These are phyloP conservation scores for Caradrina clavipalpis DNA, from an alignment of 2,888 invertebrate genomes.

Conservation along the genomic window DNA sequence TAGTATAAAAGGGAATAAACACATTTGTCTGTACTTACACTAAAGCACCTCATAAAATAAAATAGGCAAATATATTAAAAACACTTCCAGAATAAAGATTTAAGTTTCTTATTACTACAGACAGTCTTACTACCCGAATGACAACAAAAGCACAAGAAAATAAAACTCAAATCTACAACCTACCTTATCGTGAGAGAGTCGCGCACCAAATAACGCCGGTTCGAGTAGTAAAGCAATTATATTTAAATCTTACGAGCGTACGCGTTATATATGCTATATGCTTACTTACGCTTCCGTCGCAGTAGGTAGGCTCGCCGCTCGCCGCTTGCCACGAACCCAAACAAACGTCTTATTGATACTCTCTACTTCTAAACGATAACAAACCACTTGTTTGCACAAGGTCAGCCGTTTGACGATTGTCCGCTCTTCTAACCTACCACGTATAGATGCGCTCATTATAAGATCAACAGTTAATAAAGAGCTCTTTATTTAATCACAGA, in stretches of 20 bases:
- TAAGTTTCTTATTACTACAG: background rate
- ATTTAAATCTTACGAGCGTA: slow-evolving; percentile 34
- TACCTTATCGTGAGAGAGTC: slow-evolving; percentile 39
- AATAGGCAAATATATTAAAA: background rate
- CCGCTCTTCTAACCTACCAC: slow-evolving; percentile 7
- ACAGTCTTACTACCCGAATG: background rate
- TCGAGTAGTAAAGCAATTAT: slow-evolving; percentile 31
- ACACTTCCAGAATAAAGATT: background rate
- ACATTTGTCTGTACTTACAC: no score
- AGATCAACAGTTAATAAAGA: slow-evolving; percentile 32
- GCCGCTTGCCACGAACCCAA: slow-evolving; percentile 18
- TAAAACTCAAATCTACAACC: slow-evolving; percentile 3
- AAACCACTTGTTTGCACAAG: slow-evolving; percentile 47
- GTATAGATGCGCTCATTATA: slow-evolving; percentile 28
- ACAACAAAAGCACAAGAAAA: background rate
- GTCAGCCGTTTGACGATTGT: slow-evolving; percentile 37
- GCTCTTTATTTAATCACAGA: slow-evolving; percentile 28
- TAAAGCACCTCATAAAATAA: no score
- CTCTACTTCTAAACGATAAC: slow-evolving; percentile 39
- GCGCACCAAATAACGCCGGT: slow-evolving; percentile 30
- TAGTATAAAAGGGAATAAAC: no score
- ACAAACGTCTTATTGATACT: slow-evolving; percentile 50
- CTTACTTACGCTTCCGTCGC: slow-evolving; percentile 32
- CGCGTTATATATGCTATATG: slow-evolving; percentile 3
- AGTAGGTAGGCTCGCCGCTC: slow-evolving; percentile 13